Percentiles rank a stretch among this genome's conserved stretches.
Conservation (phyloP, 1,140 invertebrate species). For the Caerostris extrusa region DNA sequence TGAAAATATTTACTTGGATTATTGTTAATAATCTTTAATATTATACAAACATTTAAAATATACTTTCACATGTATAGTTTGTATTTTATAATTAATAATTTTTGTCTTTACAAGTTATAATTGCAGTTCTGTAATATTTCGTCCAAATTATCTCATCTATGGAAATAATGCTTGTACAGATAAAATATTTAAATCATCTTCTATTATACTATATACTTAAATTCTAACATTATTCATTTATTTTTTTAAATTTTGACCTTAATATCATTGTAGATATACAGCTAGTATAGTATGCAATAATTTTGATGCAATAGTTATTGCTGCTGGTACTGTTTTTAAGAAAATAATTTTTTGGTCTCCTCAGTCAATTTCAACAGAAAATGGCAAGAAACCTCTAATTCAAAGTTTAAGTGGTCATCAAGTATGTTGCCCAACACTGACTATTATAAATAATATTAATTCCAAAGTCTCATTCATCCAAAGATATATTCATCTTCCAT, state of each 20-base stretch:
- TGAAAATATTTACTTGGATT: too few species aligned
- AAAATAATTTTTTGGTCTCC: conserved; percentile 73
- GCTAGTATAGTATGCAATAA: background rate
- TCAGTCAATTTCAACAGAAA: background rate
- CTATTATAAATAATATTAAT: background rate
- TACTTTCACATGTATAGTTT: too few species aligned
- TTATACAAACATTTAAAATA: too few species aligned
- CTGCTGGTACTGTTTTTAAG: conserved; percentile 67
- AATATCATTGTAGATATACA: conserved; percentile 43
- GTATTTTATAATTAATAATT: background rate
- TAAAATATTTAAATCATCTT: background rate
- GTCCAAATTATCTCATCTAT: background rate
- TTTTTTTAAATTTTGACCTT: background rate
- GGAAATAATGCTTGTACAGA: background rate
- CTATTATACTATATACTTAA: too few species aligned
- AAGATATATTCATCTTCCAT: too few species aligned
- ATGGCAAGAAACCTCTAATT: conserved; percentile 29
- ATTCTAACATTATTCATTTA: background rate
- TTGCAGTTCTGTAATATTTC: background rate
- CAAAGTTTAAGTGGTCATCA: conserved; percentile 65
- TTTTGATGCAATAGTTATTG: conserved; percentile 21
- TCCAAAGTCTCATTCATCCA: background rate
- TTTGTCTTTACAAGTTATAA: background rate
- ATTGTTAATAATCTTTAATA: too few species aligned
- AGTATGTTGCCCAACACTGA: background rate